These are phyloP conservation scores for Eumacrocentrus americanus DNA, from an alignment of 2,888 invertebrate genomes.

Conservation along the genomic window DNA sequence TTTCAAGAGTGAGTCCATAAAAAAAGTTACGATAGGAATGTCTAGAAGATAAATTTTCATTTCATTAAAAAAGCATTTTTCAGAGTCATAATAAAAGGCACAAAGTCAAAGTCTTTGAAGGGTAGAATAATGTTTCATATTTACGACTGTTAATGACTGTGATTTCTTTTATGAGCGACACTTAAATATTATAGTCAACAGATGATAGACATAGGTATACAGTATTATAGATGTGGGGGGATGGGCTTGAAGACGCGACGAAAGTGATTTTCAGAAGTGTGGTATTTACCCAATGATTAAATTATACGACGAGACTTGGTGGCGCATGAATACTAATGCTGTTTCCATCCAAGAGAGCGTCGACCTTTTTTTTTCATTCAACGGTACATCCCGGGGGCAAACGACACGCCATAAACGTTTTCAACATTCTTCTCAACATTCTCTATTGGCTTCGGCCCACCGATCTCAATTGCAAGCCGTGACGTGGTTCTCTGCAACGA, in stretches of 20 bases:
- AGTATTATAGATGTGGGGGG: background rate
- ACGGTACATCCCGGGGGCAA: conserved; percentile 29
- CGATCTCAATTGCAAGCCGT: conserved; percentile 1
- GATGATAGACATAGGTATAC: background rate
- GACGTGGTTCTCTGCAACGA: conserved; percentile 21
- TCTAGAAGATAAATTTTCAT: background rate
- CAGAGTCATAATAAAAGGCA: no score
- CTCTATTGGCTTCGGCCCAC: background rate
- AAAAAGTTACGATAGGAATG: no score
- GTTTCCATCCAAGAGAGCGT: conserved; percentile 24
- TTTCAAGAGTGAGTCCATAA: no score
- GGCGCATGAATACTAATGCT: conserved; percentile 34
- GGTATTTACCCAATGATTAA: conserved; percentile 24
- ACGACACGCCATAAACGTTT: conserved; percentile 8
- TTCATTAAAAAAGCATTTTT: background rate
- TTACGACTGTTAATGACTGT: background rate
- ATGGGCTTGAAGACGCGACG: background rate
- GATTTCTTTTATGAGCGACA: background rate
- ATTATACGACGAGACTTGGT: conserved; percentile 25
- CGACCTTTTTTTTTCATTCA: conserved; percentile 30
- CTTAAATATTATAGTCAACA: background rate
- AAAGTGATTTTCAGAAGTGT: conserved; percentile 18
- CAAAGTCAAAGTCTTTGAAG: background rate
- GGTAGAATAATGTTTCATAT: background rate
- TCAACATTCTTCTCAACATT: conserved; percentile 5